A percentile compares a stretch with the other conserved stretches of the same genome.
Conservation (phyloP, 2,888 invertebrate species). For the Linnaemya tessellans region DNA sequence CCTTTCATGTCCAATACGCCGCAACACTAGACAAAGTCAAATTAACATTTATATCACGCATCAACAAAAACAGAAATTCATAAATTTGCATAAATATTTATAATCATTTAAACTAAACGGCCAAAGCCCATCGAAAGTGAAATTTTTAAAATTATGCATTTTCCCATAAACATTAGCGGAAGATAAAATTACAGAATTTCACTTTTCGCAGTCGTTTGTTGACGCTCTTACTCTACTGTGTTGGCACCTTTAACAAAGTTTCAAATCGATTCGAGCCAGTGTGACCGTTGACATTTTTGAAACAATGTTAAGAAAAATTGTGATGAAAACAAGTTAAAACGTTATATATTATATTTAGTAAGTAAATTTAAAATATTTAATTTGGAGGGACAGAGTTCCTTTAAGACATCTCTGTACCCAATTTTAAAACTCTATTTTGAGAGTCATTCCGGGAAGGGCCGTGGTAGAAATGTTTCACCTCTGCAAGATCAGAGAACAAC, state of each 20-base stretch:
- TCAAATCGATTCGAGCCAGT: neutral
- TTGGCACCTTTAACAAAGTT: neutral
- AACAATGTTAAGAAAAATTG: no score
- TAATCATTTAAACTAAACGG: neutral
- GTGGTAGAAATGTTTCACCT: no score
- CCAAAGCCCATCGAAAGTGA: constrained; percentile 47
- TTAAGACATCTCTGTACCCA: no score
- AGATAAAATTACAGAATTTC: constrained; percentile 17
- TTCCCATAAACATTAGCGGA: neutral
- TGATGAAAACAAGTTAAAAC: no score
- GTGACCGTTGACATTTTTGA: no score
- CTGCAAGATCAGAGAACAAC: no score
- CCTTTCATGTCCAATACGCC: neutral
- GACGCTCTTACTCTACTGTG: neutral
- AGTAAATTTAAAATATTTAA: no score
- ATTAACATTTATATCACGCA: neutral
- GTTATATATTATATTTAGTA: no score
- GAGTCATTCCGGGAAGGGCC: no score
- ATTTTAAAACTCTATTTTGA: no score
- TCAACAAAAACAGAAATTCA: neutral
- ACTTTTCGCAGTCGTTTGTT: constrained; percentile 10
- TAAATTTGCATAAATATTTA: constrained; percentile 42
- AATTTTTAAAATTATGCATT: constrained; percentile 15
- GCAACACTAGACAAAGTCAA: neutral
- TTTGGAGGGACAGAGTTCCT: no score